Evolutionary conservation across 1,140 invertebrate genomes (phyloP).

Genomic region (Rhopalosiphum padi): DNA sequence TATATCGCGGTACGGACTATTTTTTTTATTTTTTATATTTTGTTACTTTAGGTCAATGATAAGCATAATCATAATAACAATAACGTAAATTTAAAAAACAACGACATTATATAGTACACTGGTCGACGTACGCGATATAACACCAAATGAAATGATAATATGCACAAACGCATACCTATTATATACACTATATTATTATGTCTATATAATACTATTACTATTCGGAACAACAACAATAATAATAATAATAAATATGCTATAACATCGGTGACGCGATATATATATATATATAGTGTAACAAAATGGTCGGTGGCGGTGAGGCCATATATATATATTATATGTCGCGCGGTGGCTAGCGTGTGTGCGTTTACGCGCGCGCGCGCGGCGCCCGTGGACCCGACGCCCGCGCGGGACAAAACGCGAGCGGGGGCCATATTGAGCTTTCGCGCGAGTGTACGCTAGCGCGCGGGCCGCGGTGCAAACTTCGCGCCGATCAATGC

Average conservation of each 20-base stretch:
- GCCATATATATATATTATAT: not conserved
- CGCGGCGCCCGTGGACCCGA: not conserved
- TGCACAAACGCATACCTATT: too few relatives aligned
- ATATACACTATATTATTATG: too few relatives aligned
- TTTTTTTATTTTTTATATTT: too few relatives aligned
- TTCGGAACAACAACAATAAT: not conserved
- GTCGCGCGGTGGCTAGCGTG: not conserved
- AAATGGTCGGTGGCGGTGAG: not conserved
- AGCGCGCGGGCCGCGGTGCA: not conserved
- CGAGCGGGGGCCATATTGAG: slow-evolving; percentile 40
- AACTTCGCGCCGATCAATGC: slow-evolving; percentile 53
- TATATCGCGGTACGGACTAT: too few relatives aligned
- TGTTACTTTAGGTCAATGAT: too few relatives aligned
- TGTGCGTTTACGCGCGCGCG: not conserved
- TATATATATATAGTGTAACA: not conserved
- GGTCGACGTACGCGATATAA: not conserved
- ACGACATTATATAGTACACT: too few relatives aligned
- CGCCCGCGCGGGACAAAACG: not conserved
- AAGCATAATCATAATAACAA: not conserved
- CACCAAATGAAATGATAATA: too few relatives aligned
- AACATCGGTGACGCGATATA: not conserved
- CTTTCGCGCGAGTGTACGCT: slow-evolving; percentile 33
- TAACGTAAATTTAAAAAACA: not conserved
- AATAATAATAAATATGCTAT: not conserved
- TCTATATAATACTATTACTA: too few relatives aligned